A percentile compares a stretch with the other conserved stretches of the same genome.
Evolutionary conservation across 2,797 vertebrate species (phyloP).

Genomic region (Galaxias olidus): DNA sequence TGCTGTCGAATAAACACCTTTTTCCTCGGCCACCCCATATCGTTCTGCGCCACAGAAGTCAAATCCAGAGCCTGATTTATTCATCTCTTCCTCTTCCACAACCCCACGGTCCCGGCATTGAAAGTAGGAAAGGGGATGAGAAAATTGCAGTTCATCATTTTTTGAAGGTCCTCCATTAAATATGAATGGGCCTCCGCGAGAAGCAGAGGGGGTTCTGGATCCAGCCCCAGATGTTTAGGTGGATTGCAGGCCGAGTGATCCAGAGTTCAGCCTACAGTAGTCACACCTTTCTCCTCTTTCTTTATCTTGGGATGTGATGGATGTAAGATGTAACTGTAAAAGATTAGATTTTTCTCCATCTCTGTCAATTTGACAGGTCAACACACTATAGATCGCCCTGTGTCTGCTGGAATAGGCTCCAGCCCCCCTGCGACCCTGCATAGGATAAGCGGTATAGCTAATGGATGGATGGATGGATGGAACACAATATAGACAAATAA

Average conservation of each 20-base stretch:
- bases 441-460: no score
- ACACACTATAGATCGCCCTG: no score
- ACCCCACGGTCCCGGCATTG: slow-evolving; percentile 34
- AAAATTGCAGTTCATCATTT: slow-evolving; percentile 36
- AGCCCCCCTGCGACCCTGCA: no score
- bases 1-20: slow-evolving; percentile 34
- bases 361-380: slow-evolving; percentile 3
- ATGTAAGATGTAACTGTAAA: slow-evolving; percentile 1
- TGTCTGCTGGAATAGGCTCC: no score
- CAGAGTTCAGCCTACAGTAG: slow-evolving; percentile 41
- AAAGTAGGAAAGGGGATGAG: slow-evolving; percentile 39
- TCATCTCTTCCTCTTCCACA: slow-evolving; percentile 42
- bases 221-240: slow-evolving; percentile 34
- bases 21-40: slow-evolving; percentile 6
- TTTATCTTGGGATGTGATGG: no score
- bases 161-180: slow-evolving; percentile 63
- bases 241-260: slow-evolving; percentile 35
- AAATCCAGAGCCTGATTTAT: slow-evolving; percentile 53
- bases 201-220: slow-evolving; percentile 35
- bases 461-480: no score
- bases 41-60: slow-evolving; percentile 25
- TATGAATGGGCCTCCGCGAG: slow-evolving; percentile 54
- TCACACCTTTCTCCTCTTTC: slow-evolving; percentile 32
- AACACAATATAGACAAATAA: no score
- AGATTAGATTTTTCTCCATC: slow-evolving; percentile 22